Base-by-base conservation (phyloP, 2,797 vertebrate genomes). In the Chloroceryle amazona region DNA sequence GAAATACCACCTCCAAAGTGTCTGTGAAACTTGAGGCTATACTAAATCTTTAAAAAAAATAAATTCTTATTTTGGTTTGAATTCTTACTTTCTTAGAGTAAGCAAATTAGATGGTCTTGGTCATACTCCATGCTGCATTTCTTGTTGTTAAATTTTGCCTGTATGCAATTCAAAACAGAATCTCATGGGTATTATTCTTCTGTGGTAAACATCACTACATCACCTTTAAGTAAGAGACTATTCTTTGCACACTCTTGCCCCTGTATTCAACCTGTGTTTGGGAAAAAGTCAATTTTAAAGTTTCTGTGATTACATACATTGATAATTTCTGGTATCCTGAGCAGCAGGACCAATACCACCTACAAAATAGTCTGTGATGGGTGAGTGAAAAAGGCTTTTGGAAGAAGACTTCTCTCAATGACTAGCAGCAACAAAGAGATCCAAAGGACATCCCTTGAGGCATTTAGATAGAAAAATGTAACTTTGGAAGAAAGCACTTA, bases 1-100 rank as follows among this genome's bases (percentile, higher is more conserved):
- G 81, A 97, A 92, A 96, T 85, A 94, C 21, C 47, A 49, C 68
- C 89, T 68, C 5, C 42, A 86, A 89, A 41, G 65, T 84, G 39
- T 35, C 35, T 31, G 23, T 55, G 42, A 74, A 68, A 62, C 79
- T 33, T 71, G 55, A 90, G 9, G 20, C 62, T 78, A 42, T 54
- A 70, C 6, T 71, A 74, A 51, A 46, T 31, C 6, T 74, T 94
- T 41, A 37, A 54, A 81, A 90, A 74, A 8, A 79, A 81, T 4
- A 81, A 74, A 52, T 62, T 58, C 1, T 74, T 42, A 2, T 66
- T 90, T 89, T 52, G 6, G 19, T 75, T 89, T 86, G 33, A 72
- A n/a, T 76, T 85, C 20, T 44, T 61, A 39, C 10, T 72, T 29
- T 75, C 33, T 70, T 71, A 39, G 12, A 86, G 26, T 78, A 95